Evolutionary conservation across 2,888 invertebrate species (phyloP), one percentile per base, ranked within the genome.

Genomic region (Papilio demoleus): DNA sequence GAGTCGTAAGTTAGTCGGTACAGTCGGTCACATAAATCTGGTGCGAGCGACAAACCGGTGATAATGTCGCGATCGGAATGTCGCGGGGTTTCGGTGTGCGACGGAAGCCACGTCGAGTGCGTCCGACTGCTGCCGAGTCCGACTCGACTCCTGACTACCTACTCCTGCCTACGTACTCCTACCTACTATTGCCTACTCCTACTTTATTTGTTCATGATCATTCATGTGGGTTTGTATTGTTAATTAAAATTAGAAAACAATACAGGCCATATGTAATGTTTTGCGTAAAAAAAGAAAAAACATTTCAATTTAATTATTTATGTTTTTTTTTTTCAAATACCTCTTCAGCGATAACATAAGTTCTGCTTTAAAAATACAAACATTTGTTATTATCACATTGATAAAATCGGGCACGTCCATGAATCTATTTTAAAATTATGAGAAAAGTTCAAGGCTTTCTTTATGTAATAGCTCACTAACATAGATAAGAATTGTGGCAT

Each of bases 51-150:
- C 83, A 77, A 74, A 77, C 75, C 77, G 72, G 73, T 75, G 86
- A 87, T 87, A 87, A 75, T 79, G 86, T 85, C 86, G 77, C 79
- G 79, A 82, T 82, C 75, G 80, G 81, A 79, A 83, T 82, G 83
- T 81, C 81, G 79, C 77, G 73, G 67, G 68, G 75, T 45, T 62
- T 67, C 67, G 56, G 67, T 45, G 74, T 75, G 76, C 77, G 74
- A 74, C 80, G 81, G 81, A 80, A 83, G 78, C 77, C 76, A 78
- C 73, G 76, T 76, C 79, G 58, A 47, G 68, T 68, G 68, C 68
- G 64, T 68, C 68, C 68, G 58, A 63, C 68, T 62, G 36, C 19
- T 19, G 34, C 40, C n/a, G n/a, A n/a, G n/a, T n/a, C n/a, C n/a
- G n/a, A n/a, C n/a, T n/a, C 60, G 67, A 45, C 47, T 42, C 24